Conservation (phyloP, 2,113 vertebrate genomes). For the Pungitius pungitius region DNA sequence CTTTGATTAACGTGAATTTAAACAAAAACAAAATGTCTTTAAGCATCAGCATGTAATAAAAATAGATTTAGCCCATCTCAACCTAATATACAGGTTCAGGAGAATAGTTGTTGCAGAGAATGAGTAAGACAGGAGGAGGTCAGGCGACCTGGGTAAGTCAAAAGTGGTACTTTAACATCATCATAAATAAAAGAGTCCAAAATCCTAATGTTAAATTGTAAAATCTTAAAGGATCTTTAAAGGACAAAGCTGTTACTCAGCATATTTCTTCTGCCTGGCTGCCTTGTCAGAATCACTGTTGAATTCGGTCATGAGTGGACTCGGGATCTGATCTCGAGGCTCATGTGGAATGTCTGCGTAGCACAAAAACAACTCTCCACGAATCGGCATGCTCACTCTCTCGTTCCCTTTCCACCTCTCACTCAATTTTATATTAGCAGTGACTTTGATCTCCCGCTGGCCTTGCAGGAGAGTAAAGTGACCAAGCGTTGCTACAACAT, state of each 20-base stretch:
- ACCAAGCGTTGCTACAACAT: conserved; percentile 16
- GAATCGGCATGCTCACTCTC: conserved; percentile 35
- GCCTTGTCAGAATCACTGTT: conserved; percentile 28
- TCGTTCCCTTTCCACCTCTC: conserved; percentile 11
- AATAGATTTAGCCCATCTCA: neutral
- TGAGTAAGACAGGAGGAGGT: neutral
- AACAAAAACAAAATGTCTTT: neutral
- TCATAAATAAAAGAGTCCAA: conserved; percentile 2
- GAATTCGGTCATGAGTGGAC: conserved; percentile 31
- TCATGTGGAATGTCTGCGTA: conserved; percentile 33
- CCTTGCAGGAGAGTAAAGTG: conserved; percentile 18
- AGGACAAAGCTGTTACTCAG: conserved; percentile 12
- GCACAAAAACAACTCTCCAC: conserved; percentile 35
- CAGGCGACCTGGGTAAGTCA: neutral
- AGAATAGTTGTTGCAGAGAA: neutral
- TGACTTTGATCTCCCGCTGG: conserved; percentile 36
- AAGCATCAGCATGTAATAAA: neutral
- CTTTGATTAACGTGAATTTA: neutral
- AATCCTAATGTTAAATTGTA: conserved; percentile 5
- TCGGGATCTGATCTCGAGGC: conserved; percentile 35
- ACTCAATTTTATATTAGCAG: conserved; percentile 44
- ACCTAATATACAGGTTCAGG: conserved; percentile 1
- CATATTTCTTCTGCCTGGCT: conserved; percentile 19
- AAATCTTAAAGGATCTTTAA: neutral
- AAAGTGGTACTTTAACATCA: neutral